phyloP scores from a whole-genome alignment of 2,113 vertebrate species.

The Apodemus speciosus region DNA sequence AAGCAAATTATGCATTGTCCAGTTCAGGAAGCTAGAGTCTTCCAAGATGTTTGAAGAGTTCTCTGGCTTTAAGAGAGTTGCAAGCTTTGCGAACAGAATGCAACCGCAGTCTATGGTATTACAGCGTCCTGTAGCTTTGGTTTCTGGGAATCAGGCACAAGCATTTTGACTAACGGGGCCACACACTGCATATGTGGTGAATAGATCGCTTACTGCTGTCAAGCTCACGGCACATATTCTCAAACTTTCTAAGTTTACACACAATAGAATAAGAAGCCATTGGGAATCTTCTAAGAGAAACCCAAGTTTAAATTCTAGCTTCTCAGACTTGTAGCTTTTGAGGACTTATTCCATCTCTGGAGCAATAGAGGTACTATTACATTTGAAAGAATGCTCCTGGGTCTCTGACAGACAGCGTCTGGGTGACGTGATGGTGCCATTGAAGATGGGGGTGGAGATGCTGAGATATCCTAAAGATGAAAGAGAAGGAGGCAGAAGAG shows the following conservation, averaged over 20 bases:
- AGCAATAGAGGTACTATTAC: background rate
- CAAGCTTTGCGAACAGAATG: constrained; percentile 36
- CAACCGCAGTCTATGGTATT: constrained; percentile 9
- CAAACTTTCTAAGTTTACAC: background rate
- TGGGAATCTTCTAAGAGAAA: constrained; percentile 44
- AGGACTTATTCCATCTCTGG: background rate
- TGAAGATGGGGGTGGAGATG: background rate
- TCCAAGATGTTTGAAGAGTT: constrained; percentile 45
- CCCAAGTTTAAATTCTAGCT: background rate
- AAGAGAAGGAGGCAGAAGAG: background rate
- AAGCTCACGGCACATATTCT: background rate
- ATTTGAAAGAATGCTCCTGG: background rate
- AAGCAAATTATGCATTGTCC: constrained; percentile 45
- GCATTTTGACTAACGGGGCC: background rate
- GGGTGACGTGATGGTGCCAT: background rate
- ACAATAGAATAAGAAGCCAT: background rate
- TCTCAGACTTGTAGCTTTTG: background rate
- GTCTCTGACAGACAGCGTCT: background rate
- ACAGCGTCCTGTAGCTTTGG: background rate
- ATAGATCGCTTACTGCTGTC: background rate
- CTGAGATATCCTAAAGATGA: background rate
- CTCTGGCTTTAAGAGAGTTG: constrained; percentile 19
- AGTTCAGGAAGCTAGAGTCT: constrained; percentile 54
- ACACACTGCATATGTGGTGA: background rate
- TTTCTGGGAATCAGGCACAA: background rate